Conservation (phyloP, 2,888 invertebrate species). For the Plagodis dolabraria region DNA sequence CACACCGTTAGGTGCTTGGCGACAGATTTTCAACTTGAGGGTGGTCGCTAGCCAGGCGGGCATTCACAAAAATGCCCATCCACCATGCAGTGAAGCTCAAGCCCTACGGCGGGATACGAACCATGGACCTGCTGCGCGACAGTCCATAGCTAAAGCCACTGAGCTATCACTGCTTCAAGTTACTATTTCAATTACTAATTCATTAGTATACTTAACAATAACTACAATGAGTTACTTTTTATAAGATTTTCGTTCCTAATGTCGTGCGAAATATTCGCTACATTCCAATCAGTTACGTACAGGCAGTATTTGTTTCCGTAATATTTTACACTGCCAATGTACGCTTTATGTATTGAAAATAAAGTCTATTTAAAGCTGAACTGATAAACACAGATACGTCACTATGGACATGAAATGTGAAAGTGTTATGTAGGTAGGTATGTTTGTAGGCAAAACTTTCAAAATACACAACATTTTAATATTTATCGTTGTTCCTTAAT, state of each 20-base stretch:
- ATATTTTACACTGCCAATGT: neutral
- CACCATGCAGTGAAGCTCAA: too few species aligned
- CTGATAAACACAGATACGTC: slow-evolving; percentile 3
- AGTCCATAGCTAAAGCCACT: too few species aligned
- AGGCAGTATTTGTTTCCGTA: neutral
- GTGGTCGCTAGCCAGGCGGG: too few species aligned
- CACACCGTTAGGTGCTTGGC: too few species aligned
- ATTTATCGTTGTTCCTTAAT: slow-evolving; percentile 27
- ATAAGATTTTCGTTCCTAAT: neutral
- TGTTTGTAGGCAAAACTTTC: slow-evolving; percentile 34
- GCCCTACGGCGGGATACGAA: too few species aligned
- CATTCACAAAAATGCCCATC: too few species aligned
- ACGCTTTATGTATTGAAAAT: neutral
- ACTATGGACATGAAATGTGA: slow-evolving; percentile 23
- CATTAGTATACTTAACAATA: too few species aligned
- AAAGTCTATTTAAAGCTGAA: neutral
- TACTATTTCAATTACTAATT: too few species aligned
- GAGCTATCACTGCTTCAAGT: too few species aligned
- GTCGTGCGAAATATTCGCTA: slow-evolving; percentile 16
- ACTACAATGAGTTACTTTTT: too few species aligned
- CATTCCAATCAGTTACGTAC: neutral
- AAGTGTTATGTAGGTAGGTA: slow-evolving; percentile 31
- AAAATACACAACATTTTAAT: slow-evolving; percentile 29
- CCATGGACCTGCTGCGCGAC: too few species aligned
- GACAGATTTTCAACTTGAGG: too few species aligned